Percentiles rank a stretch among this genome's conserved stretches.
phyloP scores from a whole-genome alignment of 1,140 invertebrate genomes.

The Nebria ingens region DNA sequence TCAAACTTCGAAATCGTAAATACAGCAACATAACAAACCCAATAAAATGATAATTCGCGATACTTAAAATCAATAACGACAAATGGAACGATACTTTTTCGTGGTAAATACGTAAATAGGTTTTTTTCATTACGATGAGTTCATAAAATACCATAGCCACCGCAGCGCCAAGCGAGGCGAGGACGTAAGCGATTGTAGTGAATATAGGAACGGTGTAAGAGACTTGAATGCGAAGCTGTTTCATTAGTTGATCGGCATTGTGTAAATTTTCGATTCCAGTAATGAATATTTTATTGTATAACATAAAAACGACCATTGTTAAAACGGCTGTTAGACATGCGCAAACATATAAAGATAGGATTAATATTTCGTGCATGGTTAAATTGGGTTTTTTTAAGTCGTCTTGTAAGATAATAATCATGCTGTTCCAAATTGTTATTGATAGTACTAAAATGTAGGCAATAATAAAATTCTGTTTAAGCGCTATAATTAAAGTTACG shows the following conservation, averaged over 20 bases:
- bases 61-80: neutral
- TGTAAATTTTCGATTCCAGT: neutral
- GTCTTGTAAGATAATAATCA: neutral
- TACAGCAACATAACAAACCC: neutral
- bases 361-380: constrained; percentile 4
- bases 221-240: neutral
- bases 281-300: neutral
- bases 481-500: no score
- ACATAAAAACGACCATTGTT: neutral
- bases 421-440: neutral
- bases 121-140: constrained; percentile 1
- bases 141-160: neutral
- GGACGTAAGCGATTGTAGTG: neutral
- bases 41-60: neutral
- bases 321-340: neutral
- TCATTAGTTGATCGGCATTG: neutral
- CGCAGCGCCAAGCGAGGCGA: neutral
- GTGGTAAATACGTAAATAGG: neutral
- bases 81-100: neutral
- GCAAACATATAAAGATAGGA: neutral
- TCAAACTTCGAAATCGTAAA: neutral
- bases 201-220: neutral
- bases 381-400: neutral
- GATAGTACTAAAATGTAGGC: neutral
- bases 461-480: no score